phyloP scores from a whole-genome alignment of 2,113 vertebrate genomes.

The Halichoerus grypus region DNA sequence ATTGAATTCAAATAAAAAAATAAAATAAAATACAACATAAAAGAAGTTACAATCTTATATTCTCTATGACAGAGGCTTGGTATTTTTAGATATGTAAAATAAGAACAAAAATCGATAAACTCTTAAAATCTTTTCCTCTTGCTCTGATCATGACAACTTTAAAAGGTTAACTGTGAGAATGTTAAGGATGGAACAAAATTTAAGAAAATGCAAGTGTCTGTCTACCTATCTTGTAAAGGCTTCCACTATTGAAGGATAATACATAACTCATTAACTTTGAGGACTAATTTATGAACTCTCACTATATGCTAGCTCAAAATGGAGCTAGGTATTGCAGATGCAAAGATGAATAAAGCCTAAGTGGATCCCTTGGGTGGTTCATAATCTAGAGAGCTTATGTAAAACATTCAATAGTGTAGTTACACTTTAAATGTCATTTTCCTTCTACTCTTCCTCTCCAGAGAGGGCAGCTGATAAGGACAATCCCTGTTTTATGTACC shows the following conservation, averaged over 20 bases:
- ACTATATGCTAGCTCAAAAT: not conserved
- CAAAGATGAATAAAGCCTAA: conserved; percentile 5
- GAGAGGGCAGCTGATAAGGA: not conserved
- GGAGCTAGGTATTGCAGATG: not conserved
- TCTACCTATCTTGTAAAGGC: not conserved
- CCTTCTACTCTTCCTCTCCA: not conserved
- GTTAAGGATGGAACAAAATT: not conserved
- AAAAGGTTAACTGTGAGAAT: conserved; percentile 12
- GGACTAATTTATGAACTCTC: not conserved
- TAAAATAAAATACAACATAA: not conserved
- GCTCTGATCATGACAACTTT: not conserved
- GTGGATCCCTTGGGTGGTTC: not conserved
- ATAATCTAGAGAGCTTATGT: not conserved
- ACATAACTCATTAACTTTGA: not conserved
- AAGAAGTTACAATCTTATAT: not conserved
- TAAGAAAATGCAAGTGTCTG: not conserved
- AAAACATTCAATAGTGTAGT: not conserved
- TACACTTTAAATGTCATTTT: conserved; percentile 20
- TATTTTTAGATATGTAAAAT: not conserved
- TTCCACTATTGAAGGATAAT: not conserved
- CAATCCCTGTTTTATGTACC: not conserved
- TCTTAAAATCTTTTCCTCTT: conserved; percentile 31
- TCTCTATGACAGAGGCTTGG: not conserved
- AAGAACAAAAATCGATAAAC: conserved; percentile 17
- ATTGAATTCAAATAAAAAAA: not conserved